Evolutionary conservation across 2,888 invertebrate species (phyloP).

Genomic region (Nomada hirtipes): DNA sequence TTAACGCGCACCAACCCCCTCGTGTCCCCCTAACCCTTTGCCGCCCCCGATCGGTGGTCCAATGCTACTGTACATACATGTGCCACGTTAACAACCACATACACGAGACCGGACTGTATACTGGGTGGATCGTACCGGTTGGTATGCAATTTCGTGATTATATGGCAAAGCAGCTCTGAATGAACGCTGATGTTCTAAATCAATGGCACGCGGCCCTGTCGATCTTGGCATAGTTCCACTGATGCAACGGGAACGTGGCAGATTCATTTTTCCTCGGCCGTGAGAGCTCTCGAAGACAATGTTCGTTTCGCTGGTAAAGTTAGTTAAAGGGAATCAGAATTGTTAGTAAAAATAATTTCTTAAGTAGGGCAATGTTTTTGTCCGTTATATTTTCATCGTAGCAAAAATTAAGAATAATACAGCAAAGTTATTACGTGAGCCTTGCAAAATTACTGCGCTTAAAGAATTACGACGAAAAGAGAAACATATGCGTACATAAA

Average conservation of each 20-base stretch:
- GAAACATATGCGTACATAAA: too few relatives aligned
- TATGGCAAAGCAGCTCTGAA: slow-evolving; percentile 51
- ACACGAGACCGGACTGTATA: slow-evolving; percentile 70
- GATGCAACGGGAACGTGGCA: not conserved
- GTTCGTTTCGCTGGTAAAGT: too few relatives aligned
- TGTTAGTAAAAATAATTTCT: not conserved
- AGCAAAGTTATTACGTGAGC: too few relatives aligned
- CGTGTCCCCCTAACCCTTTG: slow-evolving; percentile 62
- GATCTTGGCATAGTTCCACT: slow-evolving; percentile 45
- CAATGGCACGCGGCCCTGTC: slow-evolving; percentile 43
- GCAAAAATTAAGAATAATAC: too few relatives aligned
- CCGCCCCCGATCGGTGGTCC: slow-evolving; percentile 70
- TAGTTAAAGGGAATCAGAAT: not conserved
- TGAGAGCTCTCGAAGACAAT: not conserved
- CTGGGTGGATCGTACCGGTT: slow-evolving; percentile 69
- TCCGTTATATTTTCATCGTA: too few relatives aligned
- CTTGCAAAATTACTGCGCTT: too few relatives aligned
- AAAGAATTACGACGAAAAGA: too few relatives aligned
- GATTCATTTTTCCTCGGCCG: not conserved
- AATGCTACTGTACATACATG: slow-evolving; percentile 76
- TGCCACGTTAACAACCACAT: slow-evolving; percentile 71
- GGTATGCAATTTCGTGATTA: slow-evolving; percentile 70
- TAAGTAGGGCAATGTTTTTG: too few relatives aligned
- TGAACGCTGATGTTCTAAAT: slow-evolving; percentile 56
- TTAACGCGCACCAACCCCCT: slow-evolving; percentile 82